phyloP scores from a whole-genome alignment of 2,888 invertebrate genomes.

The Lycocerus yunnanus region DNA sequence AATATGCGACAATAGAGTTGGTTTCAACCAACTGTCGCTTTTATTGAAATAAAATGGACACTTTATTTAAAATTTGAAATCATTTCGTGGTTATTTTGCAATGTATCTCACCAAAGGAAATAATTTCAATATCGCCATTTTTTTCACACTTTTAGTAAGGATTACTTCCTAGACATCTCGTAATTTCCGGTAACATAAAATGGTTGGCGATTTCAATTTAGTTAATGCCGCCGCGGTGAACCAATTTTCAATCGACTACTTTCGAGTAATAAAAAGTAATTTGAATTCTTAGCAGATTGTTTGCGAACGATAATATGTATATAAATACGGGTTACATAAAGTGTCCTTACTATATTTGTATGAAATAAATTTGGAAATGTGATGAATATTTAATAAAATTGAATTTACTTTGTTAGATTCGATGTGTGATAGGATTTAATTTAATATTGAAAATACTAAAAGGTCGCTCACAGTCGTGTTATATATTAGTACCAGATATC shows the following conservation, averaged over 20 bases:
- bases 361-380: not conserved
- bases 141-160: not conserved
- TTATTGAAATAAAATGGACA: too few relatives aligned
- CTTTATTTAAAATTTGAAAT: too few relatives aligned
- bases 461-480: not conserved
- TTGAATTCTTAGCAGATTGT: not conserved
- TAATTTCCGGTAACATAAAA: not conserved
- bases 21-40: too few relatives aligned
- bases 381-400: not conserved
- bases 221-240: not conserved
- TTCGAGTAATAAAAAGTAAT: not conserved
- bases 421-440: not conserved
- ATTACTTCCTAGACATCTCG: not conserved
- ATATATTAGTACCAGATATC: slow-evolving; percentile 8
- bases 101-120: not conserved
- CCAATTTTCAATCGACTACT: not conserved
- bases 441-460: slow-evolving; percentile 1
- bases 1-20: not conserved
- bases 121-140: not conserved
- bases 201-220: not conserved
- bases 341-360: not conserved
- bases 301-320: not conserved
- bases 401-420: not conserved
- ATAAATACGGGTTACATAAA: not conserved
- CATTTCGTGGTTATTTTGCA: too few relatives aligned